Percentiles rank a stretch among this genome's conserved stretches.
These are phyloP conservation scores for Centropus bengalensis DNA, from an alignment of 2,113 vertebrate species.

Conservation along the genomic window DNA sequence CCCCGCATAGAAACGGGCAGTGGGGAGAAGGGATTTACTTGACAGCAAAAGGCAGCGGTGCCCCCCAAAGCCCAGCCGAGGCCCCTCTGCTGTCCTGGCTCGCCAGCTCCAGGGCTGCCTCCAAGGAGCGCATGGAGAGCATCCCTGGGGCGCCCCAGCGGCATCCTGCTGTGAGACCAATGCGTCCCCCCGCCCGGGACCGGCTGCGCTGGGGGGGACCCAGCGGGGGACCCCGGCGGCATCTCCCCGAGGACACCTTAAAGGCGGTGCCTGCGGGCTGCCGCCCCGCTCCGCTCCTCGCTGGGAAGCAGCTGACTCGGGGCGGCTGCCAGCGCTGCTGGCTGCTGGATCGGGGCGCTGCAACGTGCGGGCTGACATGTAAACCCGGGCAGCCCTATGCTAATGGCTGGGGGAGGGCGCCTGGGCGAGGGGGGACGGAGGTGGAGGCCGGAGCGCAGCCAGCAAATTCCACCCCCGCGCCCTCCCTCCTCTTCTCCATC, in stretches of 20 bases:
- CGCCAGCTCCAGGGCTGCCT: neutral
- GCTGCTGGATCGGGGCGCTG: conserved; percentile 66
- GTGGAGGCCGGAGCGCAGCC: conserved; percentile 60
- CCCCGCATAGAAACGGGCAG: neutral
- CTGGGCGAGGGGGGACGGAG: conserved; percentile 62
- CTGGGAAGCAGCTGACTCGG: conserved; percentile 78
- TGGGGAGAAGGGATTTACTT: neutral
- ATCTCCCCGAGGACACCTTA: conserved; percentile 58
- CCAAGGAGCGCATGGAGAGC: neutral
- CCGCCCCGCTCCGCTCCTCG: conserved; percentile 12
- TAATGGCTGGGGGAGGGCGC: conserved; percentile 60
- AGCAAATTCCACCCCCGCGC: neutral
- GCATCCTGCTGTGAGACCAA: neutral
- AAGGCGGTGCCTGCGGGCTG: conserved; percentile 3
- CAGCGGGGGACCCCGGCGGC: neutral
- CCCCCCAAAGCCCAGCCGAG: neutral
- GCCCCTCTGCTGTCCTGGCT: neutral
- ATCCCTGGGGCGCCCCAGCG: neutral
- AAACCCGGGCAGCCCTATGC: conserved; percentile 70
- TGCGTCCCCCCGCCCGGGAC: no score
- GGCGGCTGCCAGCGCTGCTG: conserved; percentile 70
- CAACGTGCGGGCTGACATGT: conserved; percentile 82
- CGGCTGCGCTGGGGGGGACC: neutral
- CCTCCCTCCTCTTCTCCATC: neutral
- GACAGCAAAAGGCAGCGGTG: neutral